phyloP scores from a whole-genome alignment of 2,797 vertebrate genomes.

The Pseudocheirus occidentalis region DNA sequence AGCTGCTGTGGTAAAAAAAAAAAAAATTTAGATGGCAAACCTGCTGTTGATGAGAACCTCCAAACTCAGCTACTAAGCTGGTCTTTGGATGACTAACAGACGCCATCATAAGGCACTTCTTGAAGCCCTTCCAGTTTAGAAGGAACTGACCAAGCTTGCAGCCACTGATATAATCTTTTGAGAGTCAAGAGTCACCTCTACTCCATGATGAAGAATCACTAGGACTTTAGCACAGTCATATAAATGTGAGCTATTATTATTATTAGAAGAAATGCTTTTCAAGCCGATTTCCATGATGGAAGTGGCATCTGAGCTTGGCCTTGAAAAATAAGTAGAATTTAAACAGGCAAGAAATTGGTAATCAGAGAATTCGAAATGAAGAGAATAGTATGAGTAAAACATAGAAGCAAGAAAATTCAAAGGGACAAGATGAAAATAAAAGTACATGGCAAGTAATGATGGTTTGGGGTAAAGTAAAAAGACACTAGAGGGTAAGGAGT shows the following conservation, averaged over 20 bases:
- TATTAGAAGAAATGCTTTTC: conserved; percentile 5
- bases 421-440: conserved; percentile 12
- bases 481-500: background rate
- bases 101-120: background rate
- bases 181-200: background rate
- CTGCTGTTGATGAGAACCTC: background rate
- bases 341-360: background rate
- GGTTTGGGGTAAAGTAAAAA: background rate
- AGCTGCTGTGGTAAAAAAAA: background rate
- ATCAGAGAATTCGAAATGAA: background rate
- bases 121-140: background rate
- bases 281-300: background rate
- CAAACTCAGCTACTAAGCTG: background rate
- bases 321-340: background rate
- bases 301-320: conserved; percentile 8
- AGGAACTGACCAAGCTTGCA: background rate
- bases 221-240: background rate
- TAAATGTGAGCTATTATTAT: background rate
- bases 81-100: background rate
- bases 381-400: conserved; percentile 33
- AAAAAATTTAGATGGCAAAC: no score
- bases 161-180: background rate
- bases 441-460: background rate
- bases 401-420: conserved; percentile 9
- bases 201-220: background rate